Conservation (phyloP, 2,797 vertebrate genomes). For the Prunella strophiata region DNA sequence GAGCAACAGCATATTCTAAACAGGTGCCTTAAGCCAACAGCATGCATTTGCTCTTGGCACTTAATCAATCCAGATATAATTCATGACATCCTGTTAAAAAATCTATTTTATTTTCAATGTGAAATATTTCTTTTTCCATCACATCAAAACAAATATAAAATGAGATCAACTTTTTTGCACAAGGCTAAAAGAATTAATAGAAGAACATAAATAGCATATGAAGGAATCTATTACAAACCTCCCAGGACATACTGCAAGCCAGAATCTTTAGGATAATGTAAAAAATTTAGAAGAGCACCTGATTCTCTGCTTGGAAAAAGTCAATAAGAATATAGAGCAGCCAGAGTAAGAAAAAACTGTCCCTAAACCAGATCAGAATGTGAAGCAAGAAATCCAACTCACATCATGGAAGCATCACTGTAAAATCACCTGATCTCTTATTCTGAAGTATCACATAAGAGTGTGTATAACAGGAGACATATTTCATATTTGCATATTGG, state of each 20-base stretch:
- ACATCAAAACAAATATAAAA: constrained; percentile 8
- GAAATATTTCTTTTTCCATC: not conserved
- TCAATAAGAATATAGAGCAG: not conserved
- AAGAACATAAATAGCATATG: not conserved
- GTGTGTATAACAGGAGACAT: not conserved
- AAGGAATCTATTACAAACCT: constrained; percentile 19
- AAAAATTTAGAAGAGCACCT: constrained; percentile 25
- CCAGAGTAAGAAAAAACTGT: not conserved
- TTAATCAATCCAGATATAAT: not conserved
- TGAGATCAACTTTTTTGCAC: not conserved
- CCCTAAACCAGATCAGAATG: not conserved
- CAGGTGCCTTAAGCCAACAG: not conserved
- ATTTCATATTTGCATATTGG: not conserved
- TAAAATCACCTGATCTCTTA: not conserved
- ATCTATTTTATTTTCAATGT: not conserved
- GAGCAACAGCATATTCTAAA: not conserved
- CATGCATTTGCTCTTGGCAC: not conserved
- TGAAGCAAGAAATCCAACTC: not conserved
- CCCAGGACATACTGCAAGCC: not conserved
- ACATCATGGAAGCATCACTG: not conserved
- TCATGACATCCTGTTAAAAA: not conserved
- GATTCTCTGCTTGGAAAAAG: not conserved
- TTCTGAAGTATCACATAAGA: not conserved
- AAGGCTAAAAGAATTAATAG: constrained; percentile 12
- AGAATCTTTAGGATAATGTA: constrained; percentile 29